Percentiles rank a stretch among this genome's conserved stretches.
Evolutionary conservation across 37 sponge, comb jelly and placozoan genomes (phyloP).

Genomic region (Petrosia ficiformis): DNA sequence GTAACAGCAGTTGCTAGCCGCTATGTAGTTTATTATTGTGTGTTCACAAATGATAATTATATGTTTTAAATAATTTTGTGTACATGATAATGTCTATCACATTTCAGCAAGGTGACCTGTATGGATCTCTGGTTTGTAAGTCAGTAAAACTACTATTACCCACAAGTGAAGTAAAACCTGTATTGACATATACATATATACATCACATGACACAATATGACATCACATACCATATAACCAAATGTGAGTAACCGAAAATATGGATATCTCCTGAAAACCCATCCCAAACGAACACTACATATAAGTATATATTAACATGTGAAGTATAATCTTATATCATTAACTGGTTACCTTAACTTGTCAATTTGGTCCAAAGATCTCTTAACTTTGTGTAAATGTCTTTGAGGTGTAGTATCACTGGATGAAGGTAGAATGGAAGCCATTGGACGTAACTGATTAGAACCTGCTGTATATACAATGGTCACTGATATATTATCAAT

Average conservation of each 20-base stretch:
- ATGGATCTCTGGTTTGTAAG: conserved; percentile 89
- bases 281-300: conserved; percentile 67
- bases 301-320: not conserved
- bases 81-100: too few relatives aligned
- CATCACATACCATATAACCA: conserved; percentile 70
- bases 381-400: conserved; percentile 33
- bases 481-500: not conserved
- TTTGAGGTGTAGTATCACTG: not conserved
- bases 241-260: conserved; percentile 74
- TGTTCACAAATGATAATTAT: too few relatives aligned
- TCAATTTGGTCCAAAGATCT: conserved; percentile 73
- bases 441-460: conserved; percentile 33
- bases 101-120: not conserved
- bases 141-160: conserved; percentile 83
- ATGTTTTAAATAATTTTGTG: too few relatives aligned
- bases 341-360: conserved; percentile 52
- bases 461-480: not conserved
- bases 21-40: too few relatives aligned
- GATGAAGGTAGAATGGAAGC: conserved; percentile 40
- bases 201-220: not conserved
- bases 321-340: not conserved
- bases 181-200: not conserved
- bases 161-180: conserved; percentile 86
- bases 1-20: too few relatives aligned
- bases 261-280: conserved; percentile 78